phyloP scores from a whole-genome alignment of 2,888 invertebrate genomes.

The Drosophila barbarae region DNA sequence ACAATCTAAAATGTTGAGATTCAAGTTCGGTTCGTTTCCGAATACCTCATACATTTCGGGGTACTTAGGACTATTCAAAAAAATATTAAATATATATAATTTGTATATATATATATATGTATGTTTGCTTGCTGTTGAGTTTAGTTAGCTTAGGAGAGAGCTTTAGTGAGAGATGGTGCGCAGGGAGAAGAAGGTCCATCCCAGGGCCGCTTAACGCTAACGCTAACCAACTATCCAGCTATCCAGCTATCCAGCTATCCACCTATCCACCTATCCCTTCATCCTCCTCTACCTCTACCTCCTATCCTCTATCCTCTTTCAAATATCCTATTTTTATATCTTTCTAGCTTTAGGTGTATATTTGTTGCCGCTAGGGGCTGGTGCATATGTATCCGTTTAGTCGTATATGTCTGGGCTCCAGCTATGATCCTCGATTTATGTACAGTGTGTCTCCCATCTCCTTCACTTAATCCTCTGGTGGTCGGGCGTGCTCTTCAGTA shows the following conservation, averaged over 20 bases:
- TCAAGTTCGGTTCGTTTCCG: slow-evolving; percentile 10
- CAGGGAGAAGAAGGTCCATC: slow-evolving; percentile 31
- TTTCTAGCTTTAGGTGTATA: slow-evolving; percentile 25
- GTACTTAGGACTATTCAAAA: slow-evolving; percentile 63
- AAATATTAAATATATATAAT: slow-evolving; percentile 36
- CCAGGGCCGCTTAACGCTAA: slow-evolving; percentile 5
- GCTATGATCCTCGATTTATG: slow-evolving; percentile 27
- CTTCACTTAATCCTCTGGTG: slow-evolving; percentile 83
- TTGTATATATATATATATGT: slow-evolving; percentile 3
- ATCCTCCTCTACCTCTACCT: neutral
- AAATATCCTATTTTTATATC: slow-evolving; percentile 9
- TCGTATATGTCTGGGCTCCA: slow-evolving; percentile 22
- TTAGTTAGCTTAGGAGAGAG: slow-evolving; percentile 66
- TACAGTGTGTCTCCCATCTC: slow-evolving; percentile 19
- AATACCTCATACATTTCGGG: slow-evolving; percentile 24
- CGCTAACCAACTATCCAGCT: slow-evolving; percentile 5
- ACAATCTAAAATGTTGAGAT: slow-evolving; percentile 19
- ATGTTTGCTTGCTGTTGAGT: slow-evolving; percentile 20
- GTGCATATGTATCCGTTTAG: slow-evolving; percentile 38
- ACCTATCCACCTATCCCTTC: neutral
- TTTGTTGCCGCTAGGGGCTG: slow-evolving; percentile 27
- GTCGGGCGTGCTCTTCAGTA: slow-evolving; percentile 91
- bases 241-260: neutral
- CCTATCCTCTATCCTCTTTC: neutral
- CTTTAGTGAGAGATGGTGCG: slow-evolving; percentile 48